These are phyloP conservation scores for Lapara coniferarum DNA, from an alignment of 2,888 invertebrate genomes.

Conservation along the genomic window DNA sequence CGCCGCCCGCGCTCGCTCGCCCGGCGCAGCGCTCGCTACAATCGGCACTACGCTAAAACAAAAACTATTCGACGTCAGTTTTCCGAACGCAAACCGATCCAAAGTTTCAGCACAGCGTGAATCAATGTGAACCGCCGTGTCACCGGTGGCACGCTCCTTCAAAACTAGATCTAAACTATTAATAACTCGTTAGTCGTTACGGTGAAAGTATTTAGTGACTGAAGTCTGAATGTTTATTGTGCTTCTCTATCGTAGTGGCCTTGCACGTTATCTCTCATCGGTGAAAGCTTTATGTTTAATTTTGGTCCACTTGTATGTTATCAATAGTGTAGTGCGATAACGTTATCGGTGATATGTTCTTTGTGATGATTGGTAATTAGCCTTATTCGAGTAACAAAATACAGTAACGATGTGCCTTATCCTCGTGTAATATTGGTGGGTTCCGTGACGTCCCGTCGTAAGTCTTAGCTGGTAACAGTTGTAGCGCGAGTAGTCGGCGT, in stretches of 20 bases:
- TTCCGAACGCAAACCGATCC: conserved; percentile 32
- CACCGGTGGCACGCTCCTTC: conserved; percentile 33
- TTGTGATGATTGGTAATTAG: conserved; percentile 50
- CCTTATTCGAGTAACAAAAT: conserved; percentile 57
- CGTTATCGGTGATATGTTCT: conserved; percentile 35
- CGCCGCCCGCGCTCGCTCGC: conserved; percentile 52
- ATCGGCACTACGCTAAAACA: conserved; percentile 35
- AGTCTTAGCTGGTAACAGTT: background rate
- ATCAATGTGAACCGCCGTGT: conserved; percentile 40
- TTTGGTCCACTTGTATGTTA: conserved; percentile 29
- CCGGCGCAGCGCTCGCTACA: conserved; percentile 40
- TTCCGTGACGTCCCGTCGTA: conserved; percentile 38
- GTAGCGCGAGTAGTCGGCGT: conserved; percentile 39
- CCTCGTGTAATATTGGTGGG: conserved; percentile 58
- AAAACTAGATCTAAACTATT: conserved; percentile 55
- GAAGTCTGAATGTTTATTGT: conserved; percentile 52
- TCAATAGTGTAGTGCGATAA: conserved; percentile 36
- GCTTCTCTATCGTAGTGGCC: conserved; percentile 69
- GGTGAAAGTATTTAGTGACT: conserved; percentile 56
- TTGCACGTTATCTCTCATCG: conserved; percentile 64
- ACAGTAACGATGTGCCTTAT: conserved; percentile 76
- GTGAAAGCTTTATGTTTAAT: conserved; percentile 53
- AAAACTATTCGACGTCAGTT: conserved; percentile 36
- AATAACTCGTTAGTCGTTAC: conserved; percentile 51
- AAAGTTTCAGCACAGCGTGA: conserved; percentile 50